Evolutionary conservation across 1,140 invertebrate species (phyloP), one percentile per base, ranked within the genome.

Genomic region (Orchestia grillus): DNA sequence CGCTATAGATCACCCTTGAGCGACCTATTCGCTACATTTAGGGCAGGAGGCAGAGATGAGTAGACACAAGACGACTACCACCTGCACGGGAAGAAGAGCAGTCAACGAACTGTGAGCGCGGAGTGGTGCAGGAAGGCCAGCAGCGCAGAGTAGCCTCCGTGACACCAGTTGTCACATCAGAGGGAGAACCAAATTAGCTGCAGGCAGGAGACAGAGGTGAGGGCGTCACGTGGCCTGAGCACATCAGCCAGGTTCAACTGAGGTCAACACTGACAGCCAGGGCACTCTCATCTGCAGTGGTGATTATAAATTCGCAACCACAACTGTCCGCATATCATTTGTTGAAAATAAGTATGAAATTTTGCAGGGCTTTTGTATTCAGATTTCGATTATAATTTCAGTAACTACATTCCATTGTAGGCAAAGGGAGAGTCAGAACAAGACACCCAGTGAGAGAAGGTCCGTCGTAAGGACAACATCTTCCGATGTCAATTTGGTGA

Each of bases 351-450:
- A 11, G 44, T 8, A 6, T 47, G 43, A 92, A 94, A 94, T 94
- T 42, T 45, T 16, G 44, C 44, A 94, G 40, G 44, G 44, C 92
- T 94, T 94, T 94, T 94, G 92, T 94, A 94, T 94, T 44, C 92
- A 94, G 44, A 47, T 47, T 11, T 44, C 11, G 43, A 94, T 44
- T 45, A 94, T 45, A 45, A 94, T 94, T 94, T 45, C 92, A 94
- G 19, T 42, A 47, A 94, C 36, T 94, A 44, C 36, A 44, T 47
- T 94, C 92, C 92, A 94, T 94, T 94, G 92, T 94, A 44, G 92
- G 44, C 11, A 45, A 90, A 90, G 41, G 88, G 11, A 44, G 36
- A 44, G 36, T 19, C 88, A 42, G 62, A 77, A 36, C 28, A 36
- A 77, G 62, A 36, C 62, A 23, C 11, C 11, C 28, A 28, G 62